Conservation (phyloP, 2,797 vertebrate genomes). For the Etheostoma perlongum region DNA sequence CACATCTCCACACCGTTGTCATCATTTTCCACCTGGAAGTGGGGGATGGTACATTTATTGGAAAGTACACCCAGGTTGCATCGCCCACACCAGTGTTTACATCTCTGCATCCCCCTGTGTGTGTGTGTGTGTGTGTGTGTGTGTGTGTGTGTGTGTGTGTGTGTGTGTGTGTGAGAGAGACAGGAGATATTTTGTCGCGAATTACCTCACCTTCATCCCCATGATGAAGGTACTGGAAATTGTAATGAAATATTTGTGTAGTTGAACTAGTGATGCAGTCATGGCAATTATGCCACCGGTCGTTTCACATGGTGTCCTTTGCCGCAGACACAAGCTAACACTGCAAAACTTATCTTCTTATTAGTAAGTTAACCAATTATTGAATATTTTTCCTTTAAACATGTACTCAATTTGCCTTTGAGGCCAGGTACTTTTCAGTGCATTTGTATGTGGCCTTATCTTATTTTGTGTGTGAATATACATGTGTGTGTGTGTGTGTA, state of each 20-base stretch:
- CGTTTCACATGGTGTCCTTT: slow-evolving; percentile 26
- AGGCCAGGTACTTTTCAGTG: background rate
- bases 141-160: slow-evolving; percentile 6
- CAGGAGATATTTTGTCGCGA: background rate
- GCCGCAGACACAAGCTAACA: slow-evolving; percentile 22
- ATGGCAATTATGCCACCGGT: slow-evolving; percentile 10
- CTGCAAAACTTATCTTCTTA: background rate
- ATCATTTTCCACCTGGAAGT: slow-evolving; percentile 69
- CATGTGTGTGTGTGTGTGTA: background rate
- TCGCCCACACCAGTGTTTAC: slow-evolving; percentile 72
- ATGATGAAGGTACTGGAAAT: background rate
- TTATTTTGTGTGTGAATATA: background rate
- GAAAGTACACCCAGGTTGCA: slow-evolving; percentile 63
- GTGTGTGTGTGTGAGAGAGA: background rate
- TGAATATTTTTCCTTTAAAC: fast-evolving
- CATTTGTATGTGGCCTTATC: background rate
- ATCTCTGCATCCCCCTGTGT: slow-evolving; percentile 43
- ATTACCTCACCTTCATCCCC: slow-evolving; percentile 9
- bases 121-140: background rate
- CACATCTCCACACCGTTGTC: slow-evolving; percentile 45
- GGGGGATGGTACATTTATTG: slow-evolving; percentile 74
- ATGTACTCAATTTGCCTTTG: fast-evolving
- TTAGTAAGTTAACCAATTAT: background rate
- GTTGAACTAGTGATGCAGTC: slow-evolving; percentile 21
- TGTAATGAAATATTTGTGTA: background rate